phyloP scores from a whole-genome alignment of 2,888 invertebrate species.

The Quadroppia sp. region DNA sequence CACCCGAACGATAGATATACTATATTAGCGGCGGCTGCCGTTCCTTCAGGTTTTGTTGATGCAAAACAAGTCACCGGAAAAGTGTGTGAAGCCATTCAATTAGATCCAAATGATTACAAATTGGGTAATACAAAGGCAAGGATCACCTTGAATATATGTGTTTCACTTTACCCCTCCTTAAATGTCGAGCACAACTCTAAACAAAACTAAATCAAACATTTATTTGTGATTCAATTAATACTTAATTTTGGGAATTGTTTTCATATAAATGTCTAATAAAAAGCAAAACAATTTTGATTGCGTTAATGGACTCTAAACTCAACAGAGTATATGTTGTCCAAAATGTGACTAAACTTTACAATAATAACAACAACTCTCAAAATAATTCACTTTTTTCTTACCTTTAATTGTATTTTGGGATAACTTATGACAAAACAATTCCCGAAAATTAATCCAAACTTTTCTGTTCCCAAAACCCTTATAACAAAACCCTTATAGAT shows the following conservation, averaged over 20 bases:
- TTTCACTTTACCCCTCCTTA: neutral
- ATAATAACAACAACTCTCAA: too few relatives aligned
- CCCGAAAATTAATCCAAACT: neutral
- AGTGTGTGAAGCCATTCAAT: constrained; percentile 76
- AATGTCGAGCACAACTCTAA: neutral
- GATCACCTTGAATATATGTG: neutral
- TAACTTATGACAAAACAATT: too few relatives aligned
- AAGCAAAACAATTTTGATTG: neutral
- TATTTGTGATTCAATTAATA: neutral
- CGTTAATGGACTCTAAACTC: too few relatives aligned
- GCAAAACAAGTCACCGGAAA: constrained; percentile 70
- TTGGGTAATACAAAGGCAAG: neutral
- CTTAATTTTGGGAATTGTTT: neutral
- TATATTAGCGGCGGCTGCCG: constrained; percentile 91
- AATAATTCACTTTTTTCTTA: too few relatives aligned
- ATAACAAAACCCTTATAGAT: constrained; percentile 44
- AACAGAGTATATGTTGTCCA: too few relatives aligned
- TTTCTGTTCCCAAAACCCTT: neutral
- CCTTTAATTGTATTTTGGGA: too few relatives aligned
- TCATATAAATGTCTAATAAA: neutral
- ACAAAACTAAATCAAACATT: neutral
- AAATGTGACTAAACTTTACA: too few relatives aligned
- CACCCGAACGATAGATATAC: constrained; percentile 69
- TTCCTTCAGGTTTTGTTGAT: constrained; percentile 56
- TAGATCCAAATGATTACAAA: constrained; percentile 91